These are phyloP conservation scores for Cryptophagus acutangulus DNA, from an alignment of 2,888 invertebrate genomes.

Conservation along the genomic window DNA sequence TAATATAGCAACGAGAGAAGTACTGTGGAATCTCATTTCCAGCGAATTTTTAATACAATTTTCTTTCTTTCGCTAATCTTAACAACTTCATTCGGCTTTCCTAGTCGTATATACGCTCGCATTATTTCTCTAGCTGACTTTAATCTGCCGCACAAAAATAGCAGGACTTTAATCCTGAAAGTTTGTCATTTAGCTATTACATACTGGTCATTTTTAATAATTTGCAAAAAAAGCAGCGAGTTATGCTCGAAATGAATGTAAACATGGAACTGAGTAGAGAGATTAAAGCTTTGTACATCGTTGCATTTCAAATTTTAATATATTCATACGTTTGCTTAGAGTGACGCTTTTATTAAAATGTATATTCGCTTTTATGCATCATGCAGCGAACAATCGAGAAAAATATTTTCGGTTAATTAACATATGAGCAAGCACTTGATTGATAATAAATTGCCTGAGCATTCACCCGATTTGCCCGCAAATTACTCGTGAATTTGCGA, in stretches of 20 bases:
- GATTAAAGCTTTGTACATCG: slow-evolving; percentile 8
- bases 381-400: slow-evolving; percentile 4
- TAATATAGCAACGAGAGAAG: too few relatives aligned
- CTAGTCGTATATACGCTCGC: too few relatives aligned
- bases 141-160: too few relatives aligned
- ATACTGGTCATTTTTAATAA: slow-evolving; percentile 15
- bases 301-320: slow-evolving; percentile 9
- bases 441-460: slow-evolving; percentile 16
- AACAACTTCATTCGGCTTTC: too few relatives aligned
- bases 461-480: slow-evolving; percentile 16
- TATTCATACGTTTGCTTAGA: slow-evolving; percentile 8
- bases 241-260: slow-evolving; percentile 11
- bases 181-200: too few relatives aligned
- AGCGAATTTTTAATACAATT: too few relatives aligned
- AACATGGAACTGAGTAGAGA: slow-evolving; percentile 3
- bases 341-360: slow-evolving; percentile 12
- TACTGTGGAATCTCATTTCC: too few relatives aligned
- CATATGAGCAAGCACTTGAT: slow-evolving; percentile 15
- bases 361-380: slow-evolving; percentile 3
- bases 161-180: too few relatives aligned
- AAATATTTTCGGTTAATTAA: slow-evolving; percentile 13
- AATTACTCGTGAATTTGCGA: slow-evolving; percentile 16
- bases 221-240: slow-evolving; percentile 9
- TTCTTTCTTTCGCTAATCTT: too few relatives aligned
- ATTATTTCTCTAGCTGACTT: too few relatives aligned